Percentiles rank a stretch among this genome's conserved stretches.
Conservation (phyloP, 2,113 vertebrate species). For the Eretmochelys imbricata region DNA sequence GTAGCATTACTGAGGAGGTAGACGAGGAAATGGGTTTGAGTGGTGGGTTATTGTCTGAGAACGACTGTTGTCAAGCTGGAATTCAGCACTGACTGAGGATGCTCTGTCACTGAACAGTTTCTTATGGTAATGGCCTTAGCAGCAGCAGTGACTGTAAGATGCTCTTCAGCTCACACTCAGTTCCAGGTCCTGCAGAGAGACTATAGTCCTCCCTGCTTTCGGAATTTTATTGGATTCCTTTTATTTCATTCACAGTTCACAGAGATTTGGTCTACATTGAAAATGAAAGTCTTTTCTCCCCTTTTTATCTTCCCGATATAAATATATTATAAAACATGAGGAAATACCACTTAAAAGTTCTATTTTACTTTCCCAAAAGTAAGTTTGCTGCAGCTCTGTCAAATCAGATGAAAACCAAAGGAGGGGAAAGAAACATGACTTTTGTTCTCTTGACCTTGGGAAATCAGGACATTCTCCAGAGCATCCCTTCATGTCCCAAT, state of each 20-base stretch:
- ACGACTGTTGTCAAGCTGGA: not conserved
- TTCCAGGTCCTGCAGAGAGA: not conserved
- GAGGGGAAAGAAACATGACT: not conserved
- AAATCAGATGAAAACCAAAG: not conserved
- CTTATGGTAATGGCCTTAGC: not conserved
- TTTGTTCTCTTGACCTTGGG: conserved; percentile 44
- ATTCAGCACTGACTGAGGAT: not conserved
- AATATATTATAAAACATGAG: not conserved
- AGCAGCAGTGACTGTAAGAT: not conserved
- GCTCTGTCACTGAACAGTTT: not conserved
- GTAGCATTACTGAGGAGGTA: not conserved
- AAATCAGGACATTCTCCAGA: conserved; percentile 10
- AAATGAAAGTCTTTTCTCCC: not conserved
- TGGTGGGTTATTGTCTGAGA: not conserved
- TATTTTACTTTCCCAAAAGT: not conserved
- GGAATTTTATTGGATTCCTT: not conserved
- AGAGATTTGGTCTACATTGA: not conserved
- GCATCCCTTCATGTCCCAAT: conserved; percentile 20
- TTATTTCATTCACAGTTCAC: not conserved
- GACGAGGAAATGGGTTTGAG: not conserved
- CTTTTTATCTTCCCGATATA: not conserved
- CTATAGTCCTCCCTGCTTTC: not conserved
- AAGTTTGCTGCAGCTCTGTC: not conserved
- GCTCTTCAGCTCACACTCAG: not conserved
- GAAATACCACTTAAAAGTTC: conserved; percentile 4